These are phyloP conservation scores for Nycteola revayana DNA, from an alignment of 2,888 invertebrate species.

Conservation along the genomic window DNA sequence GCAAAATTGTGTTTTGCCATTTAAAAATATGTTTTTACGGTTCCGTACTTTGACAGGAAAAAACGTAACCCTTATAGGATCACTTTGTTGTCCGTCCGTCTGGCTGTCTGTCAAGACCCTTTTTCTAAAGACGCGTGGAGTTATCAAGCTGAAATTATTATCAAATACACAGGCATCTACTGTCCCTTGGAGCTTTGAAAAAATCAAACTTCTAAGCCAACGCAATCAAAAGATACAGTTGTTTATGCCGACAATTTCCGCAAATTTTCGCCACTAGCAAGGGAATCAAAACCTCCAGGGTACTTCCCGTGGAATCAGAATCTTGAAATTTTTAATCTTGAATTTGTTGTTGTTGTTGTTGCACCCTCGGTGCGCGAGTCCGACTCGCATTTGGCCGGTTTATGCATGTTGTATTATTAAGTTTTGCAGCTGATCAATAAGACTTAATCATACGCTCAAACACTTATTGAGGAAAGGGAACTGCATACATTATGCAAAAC, in stretches of 20 bases:
- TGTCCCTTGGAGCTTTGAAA: constrained; percentile 3
- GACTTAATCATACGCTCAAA: too few relatives aligned
- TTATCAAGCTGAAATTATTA: constrained; percentile 6
- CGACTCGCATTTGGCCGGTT: too few relatives aligned
- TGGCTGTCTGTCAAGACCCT: constrained; percentile 9
- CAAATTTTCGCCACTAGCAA: background rate
- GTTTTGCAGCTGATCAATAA: too few relatives aligned
- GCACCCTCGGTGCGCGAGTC: too few relatives aligned
- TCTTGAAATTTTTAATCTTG: constrained; percentile 4
- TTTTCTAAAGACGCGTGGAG: constrained; percentile 3
- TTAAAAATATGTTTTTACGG: too few relatives aligned
- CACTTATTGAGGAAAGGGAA: constrained; percentile 24
- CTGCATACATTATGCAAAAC: constrained; percentile 4
- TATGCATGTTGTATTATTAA: too few relatives aligned
- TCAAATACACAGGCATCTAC: constrained; percentile 3
- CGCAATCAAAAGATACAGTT: background rate
- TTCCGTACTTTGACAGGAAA: background rate
- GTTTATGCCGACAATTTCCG: background rate
- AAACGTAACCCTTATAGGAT: background rate
- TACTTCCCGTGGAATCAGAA: constrained; percentile 5
- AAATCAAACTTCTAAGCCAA: background rate
- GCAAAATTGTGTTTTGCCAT: too few relatives aligned
- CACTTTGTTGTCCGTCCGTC: constrained; percentile 3
- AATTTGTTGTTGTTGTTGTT: too few relatives aligned
- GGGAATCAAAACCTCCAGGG: constrained; percentile 4